phyloP scores from a whole-genome alignment of 2,888 invertebrate species.

The Rhodophaea formosa region DNA sequence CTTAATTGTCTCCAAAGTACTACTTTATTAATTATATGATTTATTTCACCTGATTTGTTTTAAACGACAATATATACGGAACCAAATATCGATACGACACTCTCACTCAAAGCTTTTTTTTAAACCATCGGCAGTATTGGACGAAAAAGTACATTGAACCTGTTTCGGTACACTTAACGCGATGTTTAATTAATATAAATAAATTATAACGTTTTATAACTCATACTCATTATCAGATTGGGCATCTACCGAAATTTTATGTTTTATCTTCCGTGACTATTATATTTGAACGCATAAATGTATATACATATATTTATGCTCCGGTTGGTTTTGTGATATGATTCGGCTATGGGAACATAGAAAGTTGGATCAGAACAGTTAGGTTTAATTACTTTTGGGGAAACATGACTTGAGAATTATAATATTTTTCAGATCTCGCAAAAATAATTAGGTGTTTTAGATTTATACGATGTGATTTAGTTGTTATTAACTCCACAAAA shows the following conservation, averaged over 20 bases:
- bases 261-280: constrained; percentile 68
- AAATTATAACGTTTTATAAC: constrained; percentile 60
- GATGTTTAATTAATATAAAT: constrained; percentile 72
- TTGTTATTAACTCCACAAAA: too few species aligned
- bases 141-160: constrained; percentile 61
- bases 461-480: too few species aligned
- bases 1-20: too few species aligned
- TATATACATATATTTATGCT: constrained; percentile 40
- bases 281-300: constrained; percentile 48
- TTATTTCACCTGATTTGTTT: too few species aligned
- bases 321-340: constrained; percentile 37
- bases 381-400: not conserved
- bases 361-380: constrained; percentile 9
- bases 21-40: too few species aligned
- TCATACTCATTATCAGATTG: constrained; percentile 55
- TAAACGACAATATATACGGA: too few species aligned
- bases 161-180: constrained; percentile 69
- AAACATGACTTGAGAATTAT: not conserved
- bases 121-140: constrained; percentile 34
- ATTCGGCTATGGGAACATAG: constrained; percentile 22
- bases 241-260: constrained; percentile 50
- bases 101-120: constrained; percentile 21
- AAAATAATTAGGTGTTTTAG: too few species aligned
- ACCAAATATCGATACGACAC: not conserved
- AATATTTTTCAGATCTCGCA: not conserved